Evolutionary conservation across 2,888 invertebrate genomes (phyloP).

Genomic region (Cantharis rufa): DNA sequence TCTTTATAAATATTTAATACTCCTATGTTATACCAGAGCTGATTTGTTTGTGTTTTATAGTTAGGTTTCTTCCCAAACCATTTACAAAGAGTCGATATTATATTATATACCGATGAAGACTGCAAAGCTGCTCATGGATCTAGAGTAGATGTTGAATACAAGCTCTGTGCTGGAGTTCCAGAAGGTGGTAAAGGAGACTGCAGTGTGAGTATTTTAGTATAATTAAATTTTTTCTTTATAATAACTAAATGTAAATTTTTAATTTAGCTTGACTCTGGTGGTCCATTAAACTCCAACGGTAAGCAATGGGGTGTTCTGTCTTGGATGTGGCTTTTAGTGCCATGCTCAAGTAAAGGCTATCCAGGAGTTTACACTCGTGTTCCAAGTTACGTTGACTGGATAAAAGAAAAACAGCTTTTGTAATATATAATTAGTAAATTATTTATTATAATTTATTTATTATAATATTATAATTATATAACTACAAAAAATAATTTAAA

Average conservation of each 20-base stretch:
- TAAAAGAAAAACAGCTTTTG: conserved; percentile 19
- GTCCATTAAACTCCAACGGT: conserved; percentile 50
- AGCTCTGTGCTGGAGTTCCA: conserved; percentile 53
- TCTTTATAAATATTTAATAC: neutral
- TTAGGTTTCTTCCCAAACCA: conserved; percentile 34
- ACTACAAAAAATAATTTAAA: no score
- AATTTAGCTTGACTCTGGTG: conserved; percentile 47
- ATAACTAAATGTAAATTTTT: neutral
- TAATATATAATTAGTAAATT: neutral
- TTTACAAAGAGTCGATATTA: conserved; percentile 51
- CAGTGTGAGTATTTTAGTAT: conserved; percentile 39
- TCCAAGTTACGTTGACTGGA: conserved; percentile 45
- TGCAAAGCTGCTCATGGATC: conserved; percentile 5
- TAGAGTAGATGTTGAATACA: neutral
- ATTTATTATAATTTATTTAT: no score
- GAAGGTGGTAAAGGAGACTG: conserved; percentile 42
- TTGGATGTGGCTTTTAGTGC: conserved; percentile 51
- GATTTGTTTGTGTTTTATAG: neutral
- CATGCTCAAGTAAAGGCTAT: conserved; percentile 52
- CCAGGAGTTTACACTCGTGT: conserved; percentile 57
- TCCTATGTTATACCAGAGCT: neutral
- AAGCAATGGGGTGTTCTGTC: conserved; percentile 55
- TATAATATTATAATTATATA: no score
- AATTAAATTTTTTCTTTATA: no score
- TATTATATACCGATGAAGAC: conserved; percentile 45